A percentile compares a stretch with the other conserved stretches of the same genome.
phyloP scores from a whole-genome alignment of 2,797 vertebrate genomes.

The Syndactyla subalaris region DNA sequence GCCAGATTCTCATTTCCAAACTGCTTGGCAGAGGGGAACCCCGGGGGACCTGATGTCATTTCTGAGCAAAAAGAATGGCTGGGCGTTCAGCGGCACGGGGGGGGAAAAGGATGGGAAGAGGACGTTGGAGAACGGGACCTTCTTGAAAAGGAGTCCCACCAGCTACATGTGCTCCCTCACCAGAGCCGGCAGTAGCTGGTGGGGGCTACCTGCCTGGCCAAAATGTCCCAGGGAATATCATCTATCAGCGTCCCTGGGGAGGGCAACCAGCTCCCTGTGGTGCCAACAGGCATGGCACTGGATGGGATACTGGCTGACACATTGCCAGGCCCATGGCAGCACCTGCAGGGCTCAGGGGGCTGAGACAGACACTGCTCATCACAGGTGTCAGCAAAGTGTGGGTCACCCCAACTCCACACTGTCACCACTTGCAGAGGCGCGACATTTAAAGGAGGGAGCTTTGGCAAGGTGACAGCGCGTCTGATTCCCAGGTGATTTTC shows the following conservation, averaged over 20 bases:
- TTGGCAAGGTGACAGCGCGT: background rate
- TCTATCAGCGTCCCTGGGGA: accelerated
- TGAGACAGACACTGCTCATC: background rate
- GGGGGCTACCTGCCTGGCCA: accelerated
- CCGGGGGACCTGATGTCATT: background rate
- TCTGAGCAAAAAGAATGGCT: background rate
- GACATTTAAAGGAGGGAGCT: background rate
- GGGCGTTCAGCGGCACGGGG: accelerated
- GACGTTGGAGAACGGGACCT: background rate
- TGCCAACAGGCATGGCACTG: background rate
- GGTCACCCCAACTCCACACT: accelerated
- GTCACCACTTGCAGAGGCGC: background rate
- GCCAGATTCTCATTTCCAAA: background rate
- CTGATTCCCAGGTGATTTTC: background rate
- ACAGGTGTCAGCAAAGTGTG: background rate
- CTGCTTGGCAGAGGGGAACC: accelerated
- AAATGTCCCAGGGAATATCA: background rate
- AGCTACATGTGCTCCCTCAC: accelerated
- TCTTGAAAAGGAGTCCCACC: background rate
- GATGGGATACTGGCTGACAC: background rate
- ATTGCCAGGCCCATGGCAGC: background rate
- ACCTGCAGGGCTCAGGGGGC: background rate
- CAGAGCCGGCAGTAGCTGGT: accelerated
- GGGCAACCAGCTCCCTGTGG: background rate
- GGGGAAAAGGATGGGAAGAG: background rate